Conservation (phyloP, 2,888 invertebrate genomes). For the Gastrophysa polygoni region DNA sequence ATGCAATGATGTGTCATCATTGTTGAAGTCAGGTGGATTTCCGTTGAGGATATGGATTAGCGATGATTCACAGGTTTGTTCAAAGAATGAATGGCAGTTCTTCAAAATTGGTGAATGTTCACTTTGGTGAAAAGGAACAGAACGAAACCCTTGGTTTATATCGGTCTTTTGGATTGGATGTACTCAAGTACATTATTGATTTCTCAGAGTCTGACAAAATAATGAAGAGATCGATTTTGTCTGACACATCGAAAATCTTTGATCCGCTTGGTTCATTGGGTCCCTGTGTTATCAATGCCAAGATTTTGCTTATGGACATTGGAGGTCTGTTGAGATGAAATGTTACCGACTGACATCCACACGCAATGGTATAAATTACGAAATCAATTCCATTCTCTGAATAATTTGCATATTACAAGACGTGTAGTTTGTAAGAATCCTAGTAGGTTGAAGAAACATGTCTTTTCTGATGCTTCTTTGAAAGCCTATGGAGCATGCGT, state of each 20-base stretch:
- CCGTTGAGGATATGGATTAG: background rate
- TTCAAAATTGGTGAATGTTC: background rate
- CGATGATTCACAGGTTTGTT: background rate
- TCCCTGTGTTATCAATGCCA: conserved; percentile 18
- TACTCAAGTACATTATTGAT: background rate
- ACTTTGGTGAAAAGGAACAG: background rate
- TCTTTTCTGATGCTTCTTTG: conserved; percentile 20
- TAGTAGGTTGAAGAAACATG: conserved; percentile 9
- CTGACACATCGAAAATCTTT: conserved; percentile 18
- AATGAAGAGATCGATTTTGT: conserved; percentile 19
- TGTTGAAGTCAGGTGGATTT: background rate
- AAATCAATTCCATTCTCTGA: background rate
- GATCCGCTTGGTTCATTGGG: conserved; percentile 22
- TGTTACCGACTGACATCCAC: background rate
- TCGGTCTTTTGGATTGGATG: background rate
- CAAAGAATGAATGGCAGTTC: background rate
- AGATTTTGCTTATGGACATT: conserved; percentile 11
- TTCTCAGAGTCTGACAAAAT: background rate
- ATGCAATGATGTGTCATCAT: background rate
- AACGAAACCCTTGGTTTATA: background rate
- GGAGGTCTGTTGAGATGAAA: conserved; percentile 15
- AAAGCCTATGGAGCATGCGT: conserved; percentile 22
- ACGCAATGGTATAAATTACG: conserved; percentile 1
- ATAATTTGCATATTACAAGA: conserved; percentile 8
- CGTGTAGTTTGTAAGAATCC: background rate